phyloP scores from a whole-genome alignment of 2,888 invertebrate species.

The Gibbula magus region DNA sequence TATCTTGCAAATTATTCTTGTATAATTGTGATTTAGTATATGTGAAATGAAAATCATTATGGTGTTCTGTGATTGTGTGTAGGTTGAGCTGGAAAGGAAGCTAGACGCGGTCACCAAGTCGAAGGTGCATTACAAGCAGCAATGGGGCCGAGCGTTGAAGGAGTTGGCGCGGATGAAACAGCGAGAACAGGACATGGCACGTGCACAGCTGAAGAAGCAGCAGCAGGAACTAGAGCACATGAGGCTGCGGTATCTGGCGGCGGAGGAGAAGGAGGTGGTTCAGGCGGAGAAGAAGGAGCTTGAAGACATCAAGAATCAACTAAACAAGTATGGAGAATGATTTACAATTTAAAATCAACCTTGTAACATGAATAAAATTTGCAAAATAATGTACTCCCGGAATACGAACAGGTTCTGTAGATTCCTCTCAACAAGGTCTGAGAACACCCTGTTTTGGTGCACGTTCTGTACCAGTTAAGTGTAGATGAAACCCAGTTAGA shows the following conservation, averaged over 20 bases:
- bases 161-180: constrained; percentile 74
- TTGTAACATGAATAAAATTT: no score
- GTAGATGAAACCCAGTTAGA: no score
- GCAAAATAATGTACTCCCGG: no score
- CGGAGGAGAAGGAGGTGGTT: constrained; percentile 74
- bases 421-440: no score
- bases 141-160: constrained; percentile 75
- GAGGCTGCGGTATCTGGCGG: constrained; percentile 73
- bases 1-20: no score
- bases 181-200: constrained; percentile 71
- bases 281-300: constrained; percentile 70
- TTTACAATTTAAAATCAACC: no score
- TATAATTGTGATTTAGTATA: background rate
- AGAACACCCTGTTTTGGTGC: no score
- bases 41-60: background rate
- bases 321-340: constrained; percentile 64
- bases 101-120: constrained; percentile 73
- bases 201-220: constrained; percentile 66
- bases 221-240: constrained; percentile 74
- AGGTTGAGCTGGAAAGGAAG: constrained; percentile 75
- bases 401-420: no score
- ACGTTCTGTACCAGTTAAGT: no score
- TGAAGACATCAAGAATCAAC: constrained; percentile 72
- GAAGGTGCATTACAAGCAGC: constrained; percentile 76
- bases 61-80: background rate